Percentiles rank a stretch among this genome's conserved stretches.
These are phyloP conservation scores for Nezara viridula DNA, from an alignment of 2,888 invertebrate genomes.

Conservation along the genomic window DNA sequence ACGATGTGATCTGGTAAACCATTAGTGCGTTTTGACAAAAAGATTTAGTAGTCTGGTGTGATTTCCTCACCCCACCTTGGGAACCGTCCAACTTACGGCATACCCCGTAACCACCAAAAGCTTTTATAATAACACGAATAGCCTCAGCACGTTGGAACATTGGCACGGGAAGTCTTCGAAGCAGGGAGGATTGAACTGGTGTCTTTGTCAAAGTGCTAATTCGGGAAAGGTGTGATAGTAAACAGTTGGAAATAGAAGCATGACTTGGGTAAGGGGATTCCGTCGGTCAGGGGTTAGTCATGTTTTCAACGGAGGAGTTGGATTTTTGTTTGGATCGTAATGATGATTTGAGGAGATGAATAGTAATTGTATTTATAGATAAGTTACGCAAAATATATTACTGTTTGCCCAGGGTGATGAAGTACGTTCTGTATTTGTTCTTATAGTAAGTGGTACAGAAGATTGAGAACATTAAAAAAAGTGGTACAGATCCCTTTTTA, in stretches of 20 bases:
- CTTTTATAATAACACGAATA: not conserved
- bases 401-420: no score
- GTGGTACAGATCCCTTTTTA: no score
- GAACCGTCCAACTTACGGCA: not conserved
- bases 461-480: no score
- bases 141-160: not conserved
- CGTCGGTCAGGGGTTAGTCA: not conserved
- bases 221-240: constrained; percentile 23
- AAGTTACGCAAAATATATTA: not conserved
- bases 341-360: not conserved
- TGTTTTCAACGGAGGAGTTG: not conserved
- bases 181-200: not conserved
- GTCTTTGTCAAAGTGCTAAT: constrained; percentile 27
- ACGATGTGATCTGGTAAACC: no score
- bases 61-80: constrained; percentile 2
- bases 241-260: constrained; percentile 20
- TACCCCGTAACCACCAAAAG: not conserved
- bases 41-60: not conserved
- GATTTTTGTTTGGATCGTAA: not conserved
- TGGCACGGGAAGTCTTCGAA: constrained; percentile 13
- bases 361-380: not conserved
- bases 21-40: not conserved
- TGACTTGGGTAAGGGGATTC: not conserved
- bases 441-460: no score
- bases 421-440: no score